Conservation (phyloP, 2,113 vertebrate genomes). For the Tenebrosternarchus preto region DNA sequence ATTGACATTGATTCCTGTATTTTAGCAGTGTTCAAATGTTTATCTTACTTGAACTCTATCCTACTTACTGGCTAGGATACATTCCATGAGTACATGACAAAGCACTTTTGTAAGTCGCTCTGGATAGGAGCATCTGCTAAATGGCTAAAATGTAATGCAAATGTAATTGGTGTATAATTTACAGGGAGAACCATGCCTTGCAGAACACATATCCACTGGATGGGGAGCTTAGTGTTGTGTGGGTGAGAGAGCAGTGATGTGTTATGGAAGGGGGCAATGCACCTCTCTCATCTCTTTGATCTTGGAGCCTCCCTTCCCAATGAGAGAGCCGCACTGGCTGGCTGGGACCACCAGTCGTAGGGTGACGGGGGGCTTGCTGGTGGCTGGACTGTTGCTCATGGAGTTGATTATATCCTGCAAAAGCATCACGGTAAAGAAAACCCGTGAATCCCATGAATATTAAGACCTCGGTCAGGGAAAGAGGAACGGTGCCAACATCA, state of each 20-base stretch:
- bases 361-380: slow-evolving; percentile 94
- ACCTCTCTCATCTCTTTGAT: slow-evolving; percentile 99
- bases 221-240: not conserved
- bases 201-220: too few relatives aligned
- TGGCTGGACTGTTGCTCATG: slow-evolving; percentile 97
- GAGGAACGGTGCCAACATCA: not conserved
- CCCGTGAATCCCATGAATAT: not conserved
- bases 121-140: too few relatives aligned
- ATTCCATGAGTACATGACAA: too few relatives aligned
- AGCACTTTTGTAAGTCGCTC: too few relatives aligned
- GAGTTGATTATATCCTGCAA: slow-evolving; percentile 95
- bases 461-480: not conserved
- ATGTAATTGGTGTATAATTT: too few relatives aligned
- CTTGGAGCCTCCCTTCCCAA: slow-evolving; percentile 96
- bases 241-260: not conserved
- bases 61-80: too few relatives aligned
- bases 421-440: slow-evolving; percentile 6
- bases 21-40: too few relatives aligned
- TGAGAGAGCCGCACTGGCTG: slow-evolving; percentile 95
- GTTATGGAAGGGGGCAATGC: slow-evolving; percentile 37
- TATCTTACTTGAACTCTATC: too few relatives aligned
- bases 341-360: slow-evolving; percentile 91
- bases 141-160: too few relatives aligned
- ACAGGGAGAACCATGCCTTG: too few relatives aligned
- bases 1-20: too few relatives aligned